These are phyloP conservation scores for Musca vetustissima DNA, from an alignment of 1,140 invertebrate genomes.

Conservation along the genomic window DNA sequence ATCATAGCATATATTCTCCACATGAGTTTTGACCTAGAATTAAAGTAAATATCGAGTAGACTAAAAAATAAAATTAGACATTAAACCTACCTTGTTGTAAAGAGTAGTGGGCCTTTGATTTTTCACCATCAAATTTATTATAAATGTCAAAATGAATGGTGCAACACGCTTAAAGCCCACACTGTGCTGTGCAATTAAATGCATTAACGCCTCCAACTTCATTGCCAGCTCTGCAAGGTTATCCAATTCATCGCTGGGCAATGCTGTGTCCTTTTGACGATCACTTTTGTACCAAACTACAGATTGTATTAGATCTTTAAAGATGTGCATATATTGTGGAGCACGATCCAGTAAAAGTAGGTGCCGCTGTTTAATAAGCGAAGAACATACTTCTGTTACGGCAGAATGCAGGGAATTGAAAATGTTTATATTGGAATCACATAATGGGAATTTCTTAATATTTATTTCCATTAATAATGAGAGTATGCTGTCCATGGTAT, in stretches of 20 bases:
- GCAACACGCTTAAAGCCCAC: slow-evolving; percentile 49
- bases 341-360: slow-evolving; percentile 45
- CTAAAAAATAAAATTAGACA: not conserved
- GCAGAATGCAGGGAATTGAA: slow-evolving; percentile 36
- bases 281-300: slow-evolving; percentile 49
- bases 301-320: slow-evolving; percentile 46
- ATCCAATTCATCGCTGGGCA: slow-evolving; percentile 42
- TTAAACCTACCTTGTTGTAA: slow-evolving; percentile 39
- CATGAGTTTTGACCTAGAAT: slow-evolving; percentile 46
- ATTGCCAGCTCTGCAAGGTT: slow-evolving; percentile 42
- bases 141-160: slow-evolving; percentile 48
- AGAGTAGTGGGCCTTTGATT: slow-evolving; percentile 48
- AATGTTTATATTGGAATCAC: slow-evolving; percentile 34
- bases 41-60: not conserved
- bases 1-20: slow-evolving; percentile 49
- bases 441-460: slow-evolving; percentile 37
- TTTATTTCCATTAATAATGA: slow-evolving; percentile 43
- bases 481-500: slow-evolving; percentile 45
- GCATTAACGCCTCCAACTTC: slow-evolving; percentile 46
- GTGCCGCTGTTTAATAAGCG: slow-evolving; percentile 41
- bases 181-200: slow-evolving; percentile 35
- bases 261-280: slow-evolving; percentile 39
- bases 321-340: slow-evolving; percentile 42
- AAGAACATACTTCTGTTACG: slow-evolving; percentile 37
- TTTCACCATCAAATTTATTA: slow-evolving; percentile 48